Evolutionary conservation across 2,113 vertebrate species (phyloP).

Genomic region (Lathamus discolor): DNA sequence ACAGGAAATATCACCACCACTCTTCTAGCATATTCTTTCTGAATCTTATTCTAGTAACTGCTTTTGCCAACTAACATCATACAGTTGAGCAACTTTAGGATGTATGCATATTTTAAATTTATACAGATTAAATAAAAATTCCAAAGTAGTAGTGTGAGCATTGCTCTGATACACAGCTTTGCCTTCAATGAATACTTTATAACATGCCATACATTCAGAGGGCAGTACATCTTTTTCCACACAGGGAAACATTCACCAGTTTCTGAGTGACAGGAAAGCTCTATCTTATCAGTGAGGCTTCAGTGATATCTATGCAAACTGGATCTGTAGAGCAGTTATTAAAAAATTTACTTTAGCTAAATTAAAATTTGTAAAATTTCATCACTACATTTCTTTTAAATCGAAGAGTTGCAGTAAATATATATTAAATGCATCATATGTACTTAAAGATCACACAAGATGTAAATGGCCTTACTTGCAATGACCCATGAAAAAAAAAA

Average conservation of each 20-base stretch:
- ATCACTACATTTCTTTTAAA: neutral
- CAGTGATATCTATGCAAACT: neutral
- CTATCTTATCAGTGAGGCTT: neutral
- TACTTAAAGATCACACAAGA: neutral
- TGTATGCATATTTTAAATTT: neutral
- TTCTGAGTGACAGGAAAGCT: neutral
- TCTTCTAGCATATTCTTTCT: neutral
- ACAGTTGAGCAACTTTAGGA: neutral
- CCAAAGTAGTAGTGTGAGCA: neutral
- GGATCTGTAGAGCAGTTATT: neutral
- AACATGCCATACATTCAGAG: neutral
- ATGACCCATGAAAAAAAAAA: neutral
- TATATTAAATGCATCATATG: neutral
- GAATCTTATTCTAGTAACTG: neutral
- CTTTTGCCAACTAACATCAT: neutral
- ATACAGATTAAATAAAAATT: neutral
- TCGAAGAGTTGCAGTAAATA: neutral
- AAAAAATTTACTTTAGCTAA: neutral
- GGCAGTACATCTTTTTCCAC: neutral
- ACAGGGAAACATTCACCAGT: neutral
- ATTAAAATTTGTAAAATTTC: neutral
- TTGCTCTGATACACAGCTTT: neutral
- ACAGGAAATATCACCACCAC: neutral
- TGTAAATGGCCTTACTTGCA: neutral
- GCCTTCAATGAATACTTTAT: neutral